Evolutionary conservation across 2,113 vertebrate genomes (phyloP).

Genomic region (Salvelinus sp.): DNA sequence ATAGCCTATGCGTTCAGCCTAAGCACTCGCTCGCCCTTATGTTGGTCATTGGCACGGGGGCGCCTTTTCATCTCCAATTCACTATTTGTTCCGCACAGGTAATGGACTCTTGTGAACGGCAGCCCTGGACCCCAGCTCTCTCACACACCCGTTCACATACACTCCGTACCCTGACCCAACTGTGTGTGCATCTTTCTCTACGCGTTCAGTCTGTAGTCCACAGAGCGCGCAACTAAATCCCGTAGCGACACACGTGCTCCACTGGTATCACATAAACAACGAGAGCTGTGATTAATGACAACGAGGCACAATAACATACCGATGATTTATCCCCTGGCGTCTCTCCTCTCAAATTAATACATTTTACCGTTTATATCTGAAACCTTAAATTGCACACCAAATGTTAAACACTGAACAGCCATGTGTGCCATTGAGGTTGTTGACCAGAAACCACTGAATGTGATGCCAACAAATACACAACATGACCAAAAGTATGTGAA

Average conservation of each 20-base stretch:
- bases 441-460: neutral
- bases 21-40: slow-evolving; percentile 13
- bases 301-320: neutral
- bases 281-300: slow-evolving; percentile 49
- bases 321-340: slow-evolving; percentile 12
- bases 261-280: slow-evolving; percentile 13
- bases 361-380: neutral
- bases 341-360: slow-evolving; percentile 5
- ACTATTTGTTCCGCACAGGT: slow-evolving; percentile 10
- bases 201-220: slow-evolving; percentile 26
- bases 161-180: neutral
- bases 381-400: slow-evolving; percentile 12
- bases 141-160: slow-evolving; percentile 11
- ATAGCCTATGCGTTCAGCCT: neutral
- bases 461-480: no score
- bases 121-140: slow-evolving; percentile 9
- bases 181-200: slow-evolving; percentile 28
- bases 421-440: neutral
- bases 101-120: slow-evolving; percentile 12
- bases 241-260: slow-evolving; percentile 5
- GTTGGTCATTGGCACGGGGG: slow-evolving; percentile 13
- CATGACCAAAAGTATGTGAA: no score
- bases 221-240: slow-evolving; percentile 8
- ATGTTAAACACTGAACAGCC: neutral
- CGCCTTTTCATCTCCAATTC: slow-evolving; percentile 44